Evolutionary conservation across 2,113 vertebrate species (phyloP), one percentile per base, ranked within the genome.

Genomic region (Aphyosemion australe): DNA sequence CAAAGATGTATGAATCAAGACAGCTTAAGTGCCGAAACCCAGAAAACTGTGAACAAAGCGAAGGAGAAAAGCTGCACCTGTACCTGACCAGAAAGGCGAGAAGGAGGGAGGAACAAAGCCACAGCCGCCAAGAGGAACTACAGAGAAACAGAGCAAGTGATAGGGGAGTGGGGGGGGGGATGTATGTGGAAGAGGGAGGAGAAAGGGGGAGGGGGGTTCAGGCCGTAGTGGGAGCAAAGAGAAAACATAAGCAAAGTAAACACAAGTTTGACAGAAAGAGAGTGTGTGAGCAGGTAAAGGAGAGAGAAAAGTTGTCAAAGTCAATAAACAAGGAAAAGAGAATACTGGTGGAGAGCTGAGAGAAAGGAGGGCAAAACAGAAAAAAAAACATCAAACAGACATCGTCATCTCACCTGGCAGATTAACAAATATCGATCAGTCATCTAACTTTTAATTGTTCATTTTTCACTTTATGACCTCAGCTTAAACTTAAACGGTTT

Each of bases 11-110:
- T 26, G 52, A 72, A 53, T 43, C 14, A 65, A 62, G 51, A 61
- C 39, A 48, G 15, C 39, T 58, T 7, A 10, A 56, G 41, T 65
- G 60, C 53, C 48, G 50, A 66, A 64, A 61, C 0, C 21, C 50
- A 58, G 46, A 73, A 71, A 83, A 62, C 42, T 78, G 63, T 65
- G 60, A 31, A 77, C 47, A 52, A 7, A 55, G 60, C 46, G 5
- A 45, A 81, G 80, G 84, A 81, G 61, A 93, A 92, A 84, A 74
- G 67, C 57, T 84, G 93, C 94, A 95, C 74, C 76, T 82, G 80
- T 92, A 92, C 96, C 96, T 98, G 96, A 98, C 96, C 96, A 98
- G 94, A 97, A 97, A 92, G 95, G 95, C 94, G 94, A 93, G 74
- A 92, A 94, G 84, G 94, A 96, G 88, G 95, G 95, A 93, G 95